Evolutionary conservation across 2,113 vertebrate genomes (phyloP), one percentile per base, ranked within the genome.

Genomic region (Amphiprion ocellaris): DNA sequence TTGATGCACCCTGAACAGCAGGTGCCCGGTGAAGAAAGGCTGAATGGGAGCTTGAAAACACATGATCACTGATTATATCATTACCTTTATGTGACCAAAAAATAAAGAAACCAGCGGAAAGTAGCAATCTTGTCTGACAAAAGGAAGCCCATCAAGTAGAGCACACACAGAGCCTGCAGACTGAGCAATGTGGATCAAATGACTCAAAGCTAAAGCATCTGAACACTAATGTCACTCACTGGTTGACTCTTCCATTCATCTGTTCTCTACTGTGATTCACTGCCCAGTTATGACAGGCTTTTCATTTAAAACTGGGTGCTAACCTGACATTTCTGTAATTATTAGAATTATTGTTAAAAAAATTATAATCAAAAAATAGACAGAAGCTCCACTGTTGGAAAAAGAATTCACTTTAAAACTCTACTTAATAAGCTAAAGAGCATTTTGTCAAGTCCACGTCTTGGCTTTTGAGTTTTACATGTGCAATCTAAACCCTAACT

Each of bases 401-500:
- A 14, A 15, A 44, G 2, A 15, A 15, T 2, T 39, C 3, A 14
- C 14, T 44, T 44, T 14, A 15, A 44, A 14, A 15, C 12, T 44
- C 14, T 44, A 44, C 1, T 4, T 12, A 44, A 44, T 15, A n/a
- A 10, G 7, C n/a, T 30, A 19, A 6, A 12, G 12, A 4, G 47
- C 17, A 49, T 61, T 63, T 41, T 28, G 2, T 52, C 24, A 83
- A 37, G 41, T 61, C 41, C 16, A 17, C 56, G 16, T 28, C n/a
- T 33, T 54, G 30, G 59, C 41, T 67, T 83, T 69, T 46, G 41
- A 59, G 24, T 50, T 78, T 73, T 58, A 52, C 73, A 55, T 26
- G 28, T 59, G 64, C 49, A 28, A 49, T 47, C 28, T 53, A 47
- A 71, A 66, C 33, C 49, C 16, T 11, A 30, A 47, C n/a, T 14